Conservation (phyloP, 2,113 vertebrate species). For the Gymnogyps californianus region DNA sequence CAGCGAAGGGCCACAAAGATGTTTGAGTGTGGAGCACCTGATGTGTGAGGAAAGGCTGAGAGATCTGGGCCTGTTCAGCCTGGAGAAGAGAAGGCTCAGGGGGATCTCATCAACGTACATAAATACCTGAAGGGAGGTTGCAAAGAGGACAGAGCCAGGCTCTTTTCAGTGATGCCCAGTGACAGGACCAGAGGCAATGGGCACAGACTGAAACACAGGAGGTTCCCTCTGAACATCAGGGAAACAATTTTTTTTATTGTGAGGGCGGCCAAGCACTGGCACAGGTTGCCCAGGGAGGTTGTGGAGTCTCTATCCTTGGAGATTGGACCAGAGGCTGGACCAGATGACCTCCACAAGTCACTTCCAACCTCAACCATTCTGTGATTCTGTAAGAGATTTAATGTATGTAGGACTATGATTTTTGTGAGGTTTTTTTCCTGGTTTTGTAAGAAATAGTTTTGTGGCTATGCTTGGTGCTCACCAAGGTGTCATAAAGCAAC, state of each 20-base stretch:
- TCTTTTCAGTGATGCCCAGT: not conserved
- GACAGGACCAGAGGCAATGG: not conserved
- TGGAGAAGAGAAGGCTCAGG: not conserved
- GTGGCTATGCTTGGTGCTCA: not conserved
- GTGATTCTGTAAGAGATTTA: not conserved
- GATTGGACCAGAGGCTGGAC: not conserved
- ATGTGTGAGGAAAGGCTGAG: not conserved
- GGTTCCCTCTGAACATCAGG: not conserved
- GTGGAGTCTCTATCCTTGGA: not conserved
- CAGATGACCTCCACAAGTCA: not conserved
- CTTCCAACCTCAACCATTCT: not conserved
- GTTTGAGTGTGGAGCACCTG: not conserved
- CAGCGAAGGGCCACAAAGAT: not conserved
- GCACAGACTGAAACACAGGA: not conserved
- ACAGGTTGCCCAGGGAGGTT: not conserved
- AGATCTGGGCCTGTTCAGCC: not conserved
- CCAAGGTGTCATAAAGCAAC: not conserved
- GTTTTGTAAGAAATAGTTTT: not conserved
- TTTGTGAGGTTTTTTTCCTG: not conserved
- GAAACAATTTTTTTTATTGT: not conserved
- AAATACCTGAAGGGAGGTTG: not conserved
- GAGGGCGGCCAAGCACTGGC: not conserved
- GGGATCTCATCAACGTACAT: too few relatives aligned
- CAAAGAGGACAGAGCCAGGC: accelerated
- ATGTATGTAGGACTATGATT: not conserved